Percentiles rank a stretch among this genome's conserved stretches.
Evolutionary conservation across 2,888 invertebrate genomes (phyloP).

Genomic region (Graphium colonna): DNA sequence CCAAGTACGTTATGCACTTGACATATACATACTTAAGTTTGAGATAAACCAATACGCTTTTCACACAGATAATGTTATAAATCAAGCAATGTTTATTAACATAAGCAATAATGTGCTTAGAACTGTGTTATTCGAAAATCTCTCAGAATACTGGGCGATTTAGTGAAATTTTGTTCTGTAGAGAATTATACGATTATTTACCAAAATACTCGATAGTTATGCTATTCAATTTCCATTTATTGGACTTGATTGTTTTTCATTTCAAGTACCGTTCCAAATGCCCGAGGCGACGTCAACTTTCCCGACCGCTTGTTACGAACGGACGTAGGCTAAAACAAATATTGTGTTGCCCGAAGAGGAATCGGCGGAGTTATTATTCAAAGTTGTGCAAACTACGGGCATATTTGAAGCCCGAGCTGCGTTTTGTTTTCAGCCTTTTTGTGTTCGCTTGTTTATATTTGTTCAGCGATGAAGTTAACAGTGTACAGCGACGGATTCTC

Average conservation of each 20-base stretch:
- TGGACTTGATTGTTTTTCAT: not conserved
- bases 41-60: too few relatives aligned
- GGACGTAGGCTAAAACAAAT: constrained; percentile 4
- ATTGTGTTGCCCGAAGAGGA: constrained; percentile 1
- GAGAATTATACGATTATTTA: not conserved
- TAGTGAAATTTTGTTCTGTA: not conserved
- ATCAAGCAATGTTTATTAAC: too few relatives aligned
- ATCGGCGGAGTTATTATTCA: not conserved
- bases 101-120: not conserved
- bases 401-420: not conserved
- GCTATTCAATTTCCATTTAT: not conserved
- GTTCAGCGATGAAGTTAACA: too few relatives aligned
- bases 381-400: not conserved
- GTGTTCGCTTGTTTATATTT: too few relatives aligned
- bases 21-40: too few relatives aligned
- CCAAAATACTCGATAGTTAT: not conserved
- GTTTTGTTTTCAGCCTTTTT: not conserved
- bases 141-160: not conserved
- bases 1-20: too few relatives aligned
- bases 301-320: not conserved
- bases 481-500: too few relatives aligned
- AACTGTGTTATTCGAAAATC: not conserved
- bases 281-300: not conserved
- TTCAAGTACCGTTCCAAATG: not conserved
- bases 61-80: too few relatives aligned